Base-by-base conservation (phyloP, 2,113 vertebrate genomes). In the Clarias gariepinus region DNA sequence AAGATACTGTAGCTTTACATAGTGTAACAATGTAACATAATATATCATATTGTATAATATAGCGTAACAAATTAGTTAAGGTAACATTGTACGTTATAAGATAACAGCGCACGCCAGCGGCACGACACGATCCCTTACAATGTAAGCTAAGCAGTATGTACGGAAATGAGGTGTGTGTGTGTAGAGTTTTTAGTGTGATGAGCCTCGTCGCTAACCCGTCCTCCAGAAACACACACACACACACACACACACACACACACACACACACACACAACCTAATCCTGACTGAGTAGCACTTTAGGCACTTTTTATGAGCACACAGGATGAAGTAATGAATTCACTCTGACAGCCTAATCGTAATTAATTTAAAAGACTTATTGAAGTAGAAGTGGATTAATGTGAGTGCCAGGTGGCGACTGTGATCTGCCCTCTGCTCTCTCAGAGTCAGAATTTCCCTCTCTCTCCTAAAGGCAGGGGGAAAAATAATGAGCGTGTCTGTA, bases 401-500 rank as follows among this genome's bases (percentile, higher is more conserved):
- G 28, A 61, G 69, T 79, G 69, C 85, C 82, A 84, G 88, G 88
- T 87, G 88, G 88, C 47, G 18, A 63, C 86, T 81, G 77, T 69
- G 86, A 90, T 88, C 86, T 85, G 69, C 80, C 30, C 41, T 58
- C 52, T 79, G 30, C 71, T 88, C 79, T 63, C 73, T 28, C 60
- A 9, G 33, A 76, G 69, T 82, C 87, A 71, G 64, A 89, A 83
- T 81, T 60, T 82, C 80, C 81, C 84, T 81, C 80, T 47, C 80
- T 81, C 76, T 89, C 81, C 85, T 81, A 30, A 89, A 66, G 89
- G 86, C 87, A 84, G 28, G 23, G 36, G 83, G 87, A 87, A 84
- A 85, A 87, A 84, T 85, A 79, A 71, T 73, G 55, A 66, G 9
- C 21, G 28, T 85, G 88, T 82, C 85, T 84, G 80, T 86, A n/a